Evolutionary conservation across 37 sponge, comb jelly and placozoan genomes (phyloP).

Genomic region (Bolinopsis microptera): DNA sequence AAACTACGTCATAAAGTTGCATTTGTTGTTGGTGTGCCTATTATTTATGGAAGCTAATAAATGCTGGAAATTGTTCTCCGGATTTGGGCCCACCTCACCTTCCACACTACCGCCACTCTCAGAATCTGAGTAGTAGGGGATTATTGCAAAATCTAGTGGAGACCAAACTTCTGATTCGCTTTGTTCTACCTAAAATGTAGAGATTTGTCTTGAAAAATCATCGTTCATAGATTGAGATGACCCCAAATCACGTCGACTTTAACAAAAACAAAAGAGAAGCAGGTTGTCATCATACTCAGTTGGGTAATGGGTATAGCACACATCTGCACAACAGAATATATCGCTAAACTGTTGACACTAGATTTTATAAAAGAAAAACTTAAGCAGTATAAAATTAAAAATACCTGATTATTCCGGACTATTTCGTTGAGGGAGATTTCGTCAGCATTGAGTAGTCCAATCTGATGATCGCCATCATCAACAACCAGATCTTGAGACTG

Average conservation of each 20-base stretch:
- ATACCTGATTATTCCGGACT: not conserved
- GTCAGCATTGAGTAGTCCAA: not conserved
- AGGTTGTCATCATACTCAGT: too few relatives aligned
- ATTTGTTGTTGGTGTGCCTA: too few relatives aligned
- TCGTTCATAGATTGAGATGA: not conserved
- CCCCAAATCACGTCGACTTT: too few relatives aligned
- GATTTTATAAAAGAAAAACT: too few relatives aligned
- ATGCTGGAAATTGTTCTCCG: too few relatives aligned
- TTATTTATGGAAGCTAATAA: too few relatives aligned
- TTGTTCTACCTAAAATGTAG: not conserved
- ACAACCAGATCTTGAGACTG: not conserved
- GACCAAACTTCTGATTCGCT: not conserved
- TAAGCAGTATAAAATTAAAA: too few relatives aligned
- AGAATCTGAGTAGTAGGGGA: not conserved
- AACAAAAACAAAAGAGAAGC: too few relatives aligned
- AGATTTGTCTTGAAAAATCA: not conserved
- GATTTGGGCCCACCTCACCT: not conserved
- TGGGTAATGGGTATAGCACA: too few relatives aligned
- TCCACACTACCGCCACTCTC: not conserved
- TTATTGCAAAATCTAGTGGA: not conserved
- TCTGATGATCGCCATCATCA: not conserved
- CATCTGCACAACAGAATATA: too few relatives aligned
- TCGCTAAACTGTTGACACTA: too few relatives aligned
- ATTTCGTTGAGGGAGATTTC: not conserved
- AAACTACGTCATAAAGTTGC: too few relatives aligned